Conservation (phyloP, 2,797 vertebrate genomes). For the Menidia menidia region DNA sequence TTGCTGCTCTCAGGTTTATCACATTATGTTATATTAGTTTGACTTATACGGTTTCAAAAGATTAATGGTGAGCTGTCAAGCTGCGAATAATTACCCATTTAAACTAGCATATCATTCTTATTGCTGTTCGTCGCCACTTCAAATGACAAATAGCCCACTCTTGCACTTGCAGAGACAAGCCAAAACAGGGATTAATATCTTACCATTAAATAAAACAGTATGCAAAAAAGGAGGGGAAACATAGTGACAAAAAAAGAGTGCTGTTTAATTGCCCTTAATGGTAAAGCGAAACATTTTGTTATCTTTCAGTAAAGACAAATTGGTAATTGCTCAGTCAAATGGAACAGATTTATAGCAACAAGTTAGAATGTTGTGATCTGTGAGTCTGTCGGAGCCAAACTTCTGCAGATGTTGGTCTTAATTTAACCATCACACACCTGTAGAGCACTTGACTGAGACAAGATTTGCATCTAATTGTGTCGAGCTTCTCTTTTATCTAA, state of each 20-base stretch:
- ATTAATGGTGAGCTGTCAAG: slow-evolving; percentile 30
- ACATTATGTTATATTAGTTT: slow-evolving; percentile 25
- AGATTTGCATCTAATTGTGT: slow-evolving; percentile 15
- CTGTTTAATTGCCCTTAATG: slow-evolving; percentile 10
- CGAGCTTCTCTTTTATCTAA: neutral
- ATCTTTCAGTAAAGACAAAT: slow-evolving; percentile 18
- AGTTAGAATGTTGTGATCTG: slow-evolving; percentile 7
- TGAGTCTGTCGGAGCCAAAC: slow-evolving; percentile 22
- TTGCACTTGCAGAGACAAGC: slow-evolving; percentile 12
- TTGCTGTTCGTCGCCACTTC: slow-evolving; percentile 7
- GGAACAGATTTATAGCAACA: slow-evolving; percentile 34
- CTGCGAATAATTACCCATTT: slow-evolving; percentile 8
- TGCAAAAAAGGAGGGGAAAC: slow-evolving; percentile 11
- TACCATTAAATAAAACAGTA: slow-evolving; percentile 22
- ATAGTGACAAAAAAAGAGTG: neutral
- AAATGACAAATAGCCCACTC: slow-evolving; percentile 13
- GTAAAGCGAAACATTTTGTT: neutral
- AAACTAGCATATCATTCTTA: slow-evolving; percentile 17
- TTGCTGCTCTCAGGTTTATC: slow-evolving; percentile 35
- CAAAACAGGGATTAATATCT: slow-evolving; percentile 20
- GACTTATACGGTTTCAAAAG: slow-evolving; percentile 33
- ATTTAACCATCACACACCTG: slow-evolving; percentile 50
- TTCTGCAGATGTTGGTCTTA: slow-evolving; percentile 15
- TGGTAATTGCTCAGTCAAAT: slow-evolving; percentile 28
- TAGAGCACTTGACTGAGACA: slow-evolving; percentile 49